Base-by-base conservation (phyloP, 2,888 invertebrate genomes). In the Diaprepes abbreviatus region DNA sequence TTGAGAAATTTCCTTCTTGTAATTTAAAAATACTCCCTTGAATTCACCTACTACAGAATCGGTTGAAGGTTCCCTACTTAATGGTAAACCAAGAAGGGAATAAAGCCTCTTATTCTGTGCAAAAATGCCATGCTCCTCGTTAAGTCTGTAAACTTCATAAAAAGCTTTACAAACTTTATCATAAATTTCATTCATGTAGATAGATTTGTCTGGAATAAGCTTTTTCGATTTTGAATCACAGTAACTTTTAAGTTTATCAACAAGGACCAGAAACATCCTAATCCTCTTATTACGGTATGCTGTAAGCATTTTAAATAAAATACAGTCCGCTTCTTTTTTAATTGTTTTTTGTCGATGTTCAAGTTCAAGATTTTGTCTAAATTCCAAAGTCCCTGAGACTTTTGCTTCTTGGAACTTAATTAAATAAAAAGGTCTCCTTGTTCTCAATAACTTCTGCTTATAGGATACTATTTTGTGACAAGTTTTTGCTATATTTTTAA, bases 341-440 rank as follows among this genome's bases (percentile, higher is more conserved):
- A 82, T 77, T n/a, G 80, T 78, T 4, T 78, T 74, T 70, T 84
- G 82, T 38, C 79, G 78, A 12, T 77, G 76, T 21, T 79, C 70
- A 50, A 80, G 74, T 67, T 81, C 82, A 19, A 83, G 79, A 36
- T 77, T 73, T 21, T 80, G 80, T 7, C 84, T 74, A 10, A 71
- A 74, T 52, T 74, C 74, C 24, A 81, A 77, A 10, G 80, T 79
- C 1, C 82, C 81, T 1, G 83, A 78, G 1, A 81, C 74, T 16
- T 74, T 79, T 0, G 78, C 77, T 70, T 83, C 82, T 65, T 81
- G 80, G 59, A 81, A 85, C 67, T 84, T 82, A 10, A 84, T 82
- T 40, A 82, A 82, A 74, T 87, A 87, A 50, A 86, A 81, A 0
- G 87, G 87, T 64, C 81, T 79, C 7, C 86, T 77, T 1, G 82